These are phyloP conservation scores for Erebia ligea DNA, from an alignment of 2,888 invertebrate species.

Conservation along the genomic window DNA sequence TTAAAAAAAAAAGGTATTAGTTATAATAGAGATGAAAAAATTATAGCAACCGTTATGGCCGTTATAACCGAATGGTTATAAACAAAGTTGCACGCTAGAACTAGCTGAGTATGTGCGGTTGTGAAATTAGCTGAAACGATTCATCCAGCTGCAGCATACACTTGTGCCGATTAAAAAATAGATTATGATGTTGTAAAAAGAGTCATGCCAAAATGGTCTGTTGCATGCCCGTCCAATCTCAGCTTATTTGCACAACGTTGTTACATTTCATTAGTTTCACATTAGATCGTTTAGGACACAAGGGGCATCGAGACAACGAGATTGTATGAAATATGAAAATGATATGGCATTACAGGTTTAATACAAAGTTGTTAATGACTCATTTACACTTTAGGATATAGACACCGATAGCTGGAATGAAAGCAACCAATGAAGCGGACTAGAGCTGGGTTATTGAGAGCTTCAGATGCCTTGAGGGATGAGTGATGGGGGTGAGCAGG, in stretches of 20 bases:
- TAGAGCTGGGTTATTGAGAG: background rate
- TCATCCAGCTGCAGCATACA: conserved; percentile 55
- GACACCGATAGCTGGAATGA: conserved; percentile 44
- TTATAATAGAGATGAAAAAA: background rate
- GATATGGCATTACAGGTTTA: conserved; percentile 2
- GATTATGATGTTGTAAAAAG: conserved; percentile 46
- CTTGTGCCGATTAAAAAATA: conserved; percentile 41
- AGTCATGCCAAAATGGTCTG: conserved; percentile 59
- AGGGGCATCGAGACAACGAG: conserved; percentile 12
- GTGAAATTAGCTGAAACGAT: conserved; percentile 78
- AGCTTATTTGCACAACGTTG: conserved; percentile 77
- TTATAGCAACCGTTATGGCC: conserved; percentile 25
- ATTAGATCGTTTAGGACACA: conserved; percentile 8
- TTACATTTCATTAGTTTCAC: conserved; percentile 24
- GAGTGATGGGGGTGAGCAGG: background rate
- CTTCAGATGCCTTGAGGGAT: background rate
- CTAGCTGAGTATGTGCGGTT: conserved; percentile 68
- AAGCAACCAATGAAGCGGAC: conserved; percentile 56
- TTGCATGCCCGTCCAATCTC: conserved; percentile 78
- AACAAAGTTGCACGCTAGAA: conserved; percentile 65
- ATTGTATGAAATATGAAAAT: conserved; percentile 14
- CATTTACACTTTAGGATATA: conserved; percentile 17
- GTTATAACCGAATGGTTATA: conserved; percentile 34
- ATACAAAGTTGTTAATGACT: background rate
- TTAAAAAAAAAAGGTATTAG: too few species aligned